Evolutionary conservation across 2,113 vertebrate genomes (phyloP), one percentile per base, ranked within the genome.

Genomic region (Benitochromis conjunctus): DNA sequence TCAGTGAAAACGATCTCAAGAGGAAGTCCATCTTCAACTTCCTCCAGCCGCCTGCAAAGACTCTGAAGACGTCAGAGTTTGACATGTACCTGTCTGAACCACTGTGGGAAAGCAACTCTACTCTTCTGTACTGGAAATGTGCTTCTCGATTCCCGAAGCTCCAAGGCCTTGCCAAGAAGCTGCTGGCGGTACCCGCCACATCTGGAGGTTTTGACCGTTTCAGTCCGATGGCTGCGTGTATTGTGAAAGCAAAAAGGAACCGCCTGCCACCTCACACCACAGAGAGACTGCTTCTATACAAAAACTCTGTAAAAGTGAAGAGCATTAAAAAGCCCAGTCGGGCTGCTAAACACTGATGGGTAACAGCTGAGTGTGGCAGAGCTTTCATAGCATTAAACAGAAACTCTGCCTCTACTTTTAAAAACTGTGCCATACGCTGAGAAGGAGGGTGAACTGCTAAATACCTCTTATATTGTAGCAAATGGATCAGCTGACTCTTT

Each of bases 121-220:
- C 81, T 46, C 29, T 94, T 38, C 14, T 78, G 1, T 96, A 89
- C 79, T 97, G 96, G 96, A 94, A 88, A 83, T 87, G 85, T 9
- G 95, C 95, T 0, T 13, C 19, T 7, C 86, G 91, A 3, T 96
- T 96, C 29, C 95, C 96, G 1, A n/a, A 55, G n/a, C 93, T 96
- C 6, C 95, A 89, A 53, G 55, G 31, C 26, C 24, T 95, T 2
- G 93, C 94, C 66, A 93, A 92, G 79, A 96, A 90, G 60, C 92
- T 96, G 11, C 81, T 97, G 81, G 92, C 94, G 1, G 69, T 94
- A 3, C 96, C 96, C 0, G 94, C 95, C 34, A 95, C 95, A 19
- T 94, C 95, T 0, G 95, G 96, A 8, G 95, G 96, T n/a, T 96
- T 96, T 2, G 94, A 95, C 43, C 88, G 94, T 3, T 95, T 97